Base-by-base conservation (phyloP, 2,888 invertebrate genomes). In the Drosophila merina region DNA sequence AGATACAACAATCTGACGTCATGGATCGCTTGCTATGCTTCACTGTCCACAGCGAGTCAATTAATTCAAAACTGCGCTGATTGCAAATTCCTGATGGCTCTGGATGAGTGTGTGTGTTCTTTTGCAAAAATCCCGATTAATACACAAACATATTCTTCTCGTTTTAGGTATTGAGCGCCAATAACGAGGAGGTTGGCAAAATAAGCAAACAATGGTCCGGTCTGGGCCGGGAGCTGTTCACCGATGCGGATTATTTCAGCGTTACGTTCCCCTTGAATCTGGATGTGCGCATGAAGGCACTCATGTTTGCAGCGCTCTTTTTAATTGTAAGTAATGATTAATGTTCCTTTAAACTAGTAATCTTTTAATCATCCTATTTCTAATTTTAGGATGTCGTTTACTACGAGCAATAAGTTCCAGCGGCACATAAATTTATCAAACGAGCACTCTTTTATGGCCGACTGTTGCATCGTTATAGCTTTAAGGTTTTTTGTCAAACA, bases 161-260 rank as follows among this genome's bases (percentile, higher is more conserved):
- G 90, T 91, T 28, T 12, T 90, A 96, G 92, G 95, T 96, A 77
- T 93, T 95, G 88, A 94, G 96, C 1, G 92, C 93, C 57, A 96
- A 97, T 90, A 96, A 95, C 2, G 93, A 93, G 48, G 93, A 95
- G 91, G 95, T 97, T 55, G 97, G 97, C 0, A 94, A 94, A 90
- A 97, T 98, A 82, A 95, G 95, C 1, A 97, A 97, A 90, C 95
- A 96, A 89, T 97, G 97, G 97, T 94, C 95, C 0, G 97, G 97
- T 0, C 86, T 96, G 47, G 92, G 94, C 3, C 93, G 95, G 64
- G 97, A 97, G 92, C 91, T 93, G 62, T 96, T 96, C 90, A 96
- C 97, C 0, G 96, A 96, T 91, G 93, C 96, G 0, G 97, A 97
- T 90, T 94, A 95, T 89, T 97, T 97, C 90, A 97, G 96, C 20